Percentiles rank a stretch among this genome's conserved stretches.
Conservation (phyloP, 2,888 invertebrate species). For the Microctonus hyperodae region DNA sequence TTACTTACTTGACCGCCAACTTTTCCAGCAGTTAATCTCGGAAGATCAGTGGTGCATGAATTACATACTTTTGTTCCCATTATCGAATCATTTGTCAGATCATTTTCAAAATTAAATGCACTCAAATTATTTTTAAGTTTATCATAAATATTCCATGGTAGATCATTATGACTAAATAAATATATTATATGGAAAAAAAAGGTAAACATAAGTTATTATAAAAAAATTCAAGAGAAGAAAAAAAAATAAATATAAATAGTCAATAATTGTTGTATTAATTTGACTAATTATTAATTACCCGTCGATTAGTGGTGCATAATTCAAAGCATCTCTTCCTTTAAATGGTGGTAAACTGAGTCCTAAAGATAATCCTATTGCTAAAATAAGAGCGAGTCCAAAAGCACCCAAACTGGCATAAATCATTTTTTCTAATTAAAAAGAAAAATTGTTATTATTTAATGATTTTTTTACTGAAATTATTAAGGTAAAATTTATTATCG, state of each 20-base stretch:
- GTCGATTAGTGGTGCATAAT: slow-evolving; percentile 56
- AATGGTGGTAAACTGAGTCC: slow-evolving; percentile 42
- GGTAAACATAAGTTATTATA: not conserved
- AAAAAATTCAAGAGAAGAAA: not conserved
- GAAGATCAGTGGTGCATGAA: slow-evolving; percentile 66
- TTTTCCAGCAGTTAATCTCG: slow-evolving; percentile 64
- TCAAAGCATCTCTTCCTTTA: slow-evolving; percentile 55
- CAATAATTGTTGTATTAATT: not conserved
- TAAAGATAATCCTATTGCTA: slow-evolving; percentile 42
- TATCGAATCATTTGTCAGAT: slow-evolving; percentile 58
- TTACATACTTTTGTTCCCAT: slow-evolving; percentile 60
- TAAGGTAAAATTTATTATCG: not conserved
- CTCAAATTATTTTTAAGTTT: slow-evolving; percentile 60
- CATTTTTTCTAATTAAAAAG: slow-evolving; percentile 41
- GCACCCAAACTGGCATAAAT: slow-evolving; percentile 40
- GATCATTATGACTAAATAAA: slow-evolving; percentile 65
- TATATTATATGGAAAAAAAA: not conserved
- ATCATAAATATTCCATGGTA: slow-evolving; percentile 62
- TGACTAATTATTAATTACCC: slow-evolving; percentile 47
- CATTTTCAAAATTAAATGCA: slow-evolving; percentile 58
- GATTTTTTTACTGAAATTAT: not conserved
- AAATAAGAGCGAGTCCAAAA: slow-evolving; percentile 33
- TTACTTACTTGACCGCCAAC: slow-evolving; percentile 66
- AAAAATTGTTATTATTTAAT: not conserved
- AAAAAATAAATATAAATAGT: not conserved